Evolutionary conservation across 2,888 invertebrate species (phyloP).

Genomic region (Mantis religiosa): DNA sequence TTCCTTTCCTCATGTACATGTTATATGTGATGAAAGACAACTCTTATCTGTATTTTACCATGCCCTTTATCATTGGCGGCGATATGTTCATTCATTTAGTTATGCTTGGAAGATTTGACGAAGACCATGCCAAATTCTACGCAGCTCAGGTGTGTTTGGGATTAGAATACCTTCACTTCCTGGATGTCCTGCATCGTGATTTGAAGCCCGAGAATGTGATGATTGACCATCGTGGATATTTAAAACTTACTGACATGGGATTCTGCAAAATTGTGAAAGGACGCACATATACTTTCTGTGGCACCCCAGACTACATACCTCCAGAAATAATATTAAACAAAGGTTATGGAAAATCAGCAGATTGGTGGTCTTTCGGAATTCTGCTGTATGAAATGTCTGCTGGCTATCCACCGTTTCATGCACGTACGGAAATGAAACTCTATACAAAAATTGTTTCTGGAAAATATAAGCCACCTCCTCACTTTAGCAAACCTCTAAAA

Average conservation of each 20-base stretch:
- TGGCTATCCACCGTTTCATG: conserved; percentile 91
- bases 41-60: conserved; percentile 21
- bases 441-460: conserved; percentile 92
- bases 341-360: too few relatives aligned
- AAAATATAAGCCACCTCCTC: conserved; percentile 80
- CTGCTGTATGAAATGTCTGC: conserved; percentile 86
- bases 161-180: conserved; percentile 26
- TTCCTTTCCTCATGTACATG: conserved; percentile 22
- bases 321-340: too few relatives aligned
- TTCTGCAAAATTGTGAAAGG: too few relatives aligned
- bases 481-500: conserved; percentile 76
- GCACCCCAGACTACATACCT: too few relatives aligned
- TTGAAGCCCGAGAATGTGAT: conserved; percentile 30
- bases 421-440: conserved; percentile 87
- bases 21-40: conserved; percentile 27
- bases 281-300: too few relatives aligned
- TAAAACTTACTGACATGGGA: conserved; percentile 29
- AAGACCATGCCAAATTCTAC: conserved; percentile 27
- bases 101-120: conserved; percentile 23
- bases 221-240: conserved; percentile 26
- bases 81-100: conserved; percentile 28
- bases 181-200: conserved; percentile 27
- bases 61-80: conserved; percentile 29
- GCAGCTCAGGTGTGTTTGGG: conserved; percentile 28
- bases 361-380: too few relatives aligned